These are phyloP conservation scores for Adoxophyes honmai DNA, from an alignment of 1,140 invertebrate species.

Conservation along the genomic window DNA sequence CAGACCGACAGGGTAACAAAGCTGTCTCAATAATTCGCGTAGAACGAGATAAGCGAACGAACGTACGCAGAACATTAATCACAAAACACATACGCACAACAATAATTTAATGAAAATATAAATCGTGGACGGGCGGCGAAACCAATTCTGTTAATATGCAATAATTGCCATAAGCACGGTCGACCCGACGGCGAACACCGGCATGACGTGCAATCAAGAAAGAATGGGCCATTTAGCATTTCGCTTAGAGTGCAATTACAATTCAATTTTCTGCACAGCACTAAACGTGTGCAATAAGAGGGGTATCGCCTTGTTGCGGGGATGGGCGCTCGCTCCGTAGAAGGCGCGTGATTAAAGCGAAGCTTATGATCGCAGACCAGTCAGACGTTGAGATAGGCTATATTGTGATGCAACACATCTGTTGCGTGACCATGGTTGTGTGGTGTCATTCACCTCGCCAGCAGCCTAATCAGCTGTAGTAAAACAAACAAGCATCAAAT, in stretches of 20 bases:
- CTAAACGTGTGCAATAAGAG: slow-evolving; percentile 36
- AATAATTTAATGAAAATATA: slow-evolving; percentile 55
- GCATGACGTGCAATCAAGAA: slow-evolving; percentile 36
- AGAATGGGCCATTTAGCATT: slow-evolving; percentile 44
- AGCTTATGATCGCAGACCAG: slow-evolving; percentile 18
- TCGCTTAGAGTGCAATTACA: slow-evolving; percentile 51
- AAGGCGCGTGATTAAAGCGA: slow-evolving; percentile 25
- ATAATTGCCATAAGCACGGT: slow-evolving; percentile 39
- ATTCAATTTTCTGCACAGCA: slow-evolving; percentile 51
- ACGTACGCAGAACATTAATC: slow-evolving; percentile 46
- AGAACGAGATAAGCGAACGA: slow-evolving; percentile 45
- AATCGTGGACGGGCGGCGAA: slow-evolving; percentile 38
- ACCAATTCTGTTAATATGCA: slow-evolving; percentile 52
- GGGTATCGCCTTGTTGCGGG: slow-evolving; percentile 24
- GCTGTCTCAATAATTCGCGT: slow-evolving; percentile 62
- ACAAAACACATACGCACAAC: slow-evolving; percentile 32
- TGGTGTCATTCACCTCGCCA: slow-evolving; percentile 18
- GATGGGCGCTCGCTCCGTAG: slow-evolving; percentile 18
- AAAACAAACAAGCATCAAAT: slow-evolving; percentile 40
- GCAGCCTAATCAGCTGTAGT: slow-evolving; percentile 16
- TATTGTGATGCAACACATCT: background rate
- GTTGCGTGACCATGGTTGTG: background rate
- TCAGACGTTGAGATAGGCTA: slow-evolving; percentile 22
- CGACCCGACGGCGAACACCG: slow-evolving; percentile 23
- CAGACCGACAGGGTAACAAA: slow-evolving; percentile 62